phyloP scores from a whole-genome alignment of 2,888 invertebrate genomes.

The Euspilapteryx auroguttella region DNA sequence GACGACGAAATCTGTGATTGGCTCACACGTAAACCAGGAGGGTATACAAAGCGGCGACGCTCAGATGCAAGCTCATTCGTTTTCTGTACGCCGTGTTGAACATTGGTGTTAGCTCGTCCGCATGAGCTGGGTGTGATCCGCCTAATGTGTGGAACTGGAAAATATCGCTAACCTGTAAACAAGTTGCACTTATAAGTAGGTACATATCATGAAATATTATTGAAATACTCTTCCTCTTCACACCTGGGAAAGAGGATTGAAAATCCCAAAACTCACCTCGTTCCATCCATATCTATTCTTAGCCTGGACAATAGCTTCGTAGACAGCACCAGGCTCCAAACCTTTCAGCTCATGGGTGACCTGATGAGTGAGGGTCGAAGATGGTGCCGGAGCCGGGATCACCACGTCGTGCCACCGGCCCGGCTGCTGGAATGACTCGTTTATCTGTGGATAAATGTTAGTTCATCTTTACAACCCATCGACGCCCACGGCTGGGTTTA shows the following conservation, averaged over 20 bases:
- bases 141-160: slow-evolving; percentile 74
- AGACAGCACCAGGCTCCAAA: slow-evolving; percentile 67
- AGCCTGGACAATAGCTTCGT: slow-evolving; percentile 74
- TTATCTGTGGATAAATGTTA: slow-evolving; percentile 47
- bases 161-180: slow-evolving; percentile 68
- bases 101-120: slow-evolving; percentile 41
- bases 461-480: too few species aligned
- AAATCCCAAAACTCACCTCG: slow-evolving; percentile 39
- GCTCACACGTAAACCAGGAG: slow-evolving; percentile 12
- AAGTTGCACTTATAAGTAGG: too few species aligned
- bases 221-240: not conserved
- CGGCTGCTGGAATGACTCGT: slow-evolving; percentile 71
- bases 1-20: not conserved
- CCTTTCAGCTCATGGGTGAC: slow-evolving; percentile 67
- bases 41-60: slow-evolving; percentile 21
- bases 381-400: slow-evolving; percentile 44
- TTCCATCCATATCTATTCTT: slow-evolving; percentile 77
- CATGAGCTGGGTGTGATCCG: slow-evolving; percentile 50
- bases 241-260: too few species aligned
- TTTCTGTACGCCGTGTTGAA: slow-evolving; percentile 21
- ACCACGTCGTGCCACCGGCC: slow-evolving; percentile 72
- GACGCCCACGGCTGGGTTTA: too few species aligned
- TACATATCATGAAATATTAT: not conserved
- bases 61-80: slow-evolving; percentile 12
- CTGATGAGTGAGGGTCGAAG: slow-evolving; percentile 37